A percentile compares a stretch with the other conserved stretches of the same genome.
phyloP scores from a whole-genome alignment of 2,797 vertebrate species.

The Malurus leucopterus region DNA sequence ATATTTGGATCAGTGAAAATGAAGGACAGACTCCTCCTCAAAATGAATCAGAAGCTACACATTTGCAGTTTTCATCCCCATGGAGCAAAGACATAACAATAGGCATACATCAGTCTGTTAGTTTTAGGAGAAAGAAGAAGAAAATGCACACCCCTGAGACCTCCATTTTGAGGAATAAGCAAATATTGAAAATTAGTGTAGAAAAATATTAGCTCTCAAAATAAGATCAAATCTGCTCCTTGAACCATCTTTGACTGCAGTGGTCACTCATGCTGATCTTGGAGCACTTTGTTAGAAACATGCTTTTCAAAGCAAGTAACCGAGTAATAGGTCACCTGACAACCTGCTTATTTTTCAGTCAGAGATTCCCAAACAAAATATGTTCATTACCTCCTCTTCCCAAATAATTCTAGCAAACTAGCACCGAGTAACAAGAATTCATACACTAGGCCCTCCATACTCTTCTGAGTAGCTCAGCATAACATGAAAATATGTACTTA shows the following conservation, averaged over 20 bases:
- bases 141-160: not conserved
- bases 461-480: not conserved
- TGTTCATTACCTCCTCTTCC: not conserved
- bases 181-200: not conserved
- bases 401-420: not conserved
- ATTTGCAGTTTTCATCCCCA: accelerated
- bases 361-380: not conserved
- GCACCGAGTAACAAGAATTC: not conserved
- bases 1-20: not conserved
- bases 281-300: not conserved
- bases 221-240: not conserved
- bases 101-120: not conserved
- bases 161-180: not conserved
- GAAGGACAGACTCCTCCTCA: not conserved
- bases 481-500: not conserved
- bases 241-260: not conserved
- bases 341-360: not conserved
- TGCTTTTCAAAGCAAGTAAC: not conserved
- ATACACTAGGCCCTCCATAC: not conserved
- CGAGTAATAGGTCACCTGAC: not conserved
- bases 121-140: not conserved
- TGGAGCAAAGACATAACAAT: not conserved
- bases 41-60: not conserved
- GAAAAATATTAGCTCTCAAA: not conserved
- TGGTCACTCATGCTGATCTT: not conserved